phyloP scores from a whole-genome alignment of 2,113 vertebrate genomes.

The Tyto alba region DNA sequence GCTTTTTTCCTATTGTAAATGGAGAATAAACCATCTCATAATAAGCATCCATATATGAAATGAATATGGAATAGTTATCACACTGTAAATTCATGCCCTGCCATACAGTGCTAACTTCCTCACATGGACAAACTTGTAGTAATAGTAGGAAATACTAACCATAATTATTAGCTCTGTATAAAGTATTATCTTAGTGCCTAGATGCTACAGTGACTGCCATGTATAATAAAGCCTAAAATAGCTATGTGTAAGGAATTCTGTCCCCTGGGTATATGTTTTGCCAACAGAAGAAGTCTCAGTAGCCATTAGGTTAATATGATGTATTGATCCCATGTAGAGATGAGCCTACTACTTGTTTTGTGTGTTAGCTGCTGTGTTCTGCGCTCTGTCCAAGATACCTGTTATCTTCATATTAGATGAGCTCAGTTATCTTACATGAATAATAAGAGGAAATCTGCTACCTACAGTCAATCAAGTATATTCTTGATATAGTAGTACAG shows the following conservation, averaged over 20 bases:
- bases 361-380: neutral
- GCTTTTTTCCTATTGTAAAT: neutral
- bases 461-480: neutral
- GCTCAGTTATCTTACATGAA: neutral
- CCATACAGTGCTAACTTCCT: neutral
- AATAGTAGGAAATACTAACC: neutral
- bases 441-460: neutral
- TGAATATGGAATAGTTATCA: neutral
- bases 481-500: neutral
- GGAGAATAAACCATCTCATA: neutral
- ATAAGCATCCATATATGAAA: neutral
- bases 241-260: neutral
- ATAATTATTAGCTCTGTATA: neutral
- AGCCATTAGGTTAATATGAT: neutral
- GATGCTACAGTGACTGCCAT: conserved; percentile 59
- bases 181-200: conserved; percentile 51
- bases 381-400: neutral
- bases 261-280: neutral
- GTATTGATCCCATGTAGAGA: neutral
- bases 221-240: neutral
- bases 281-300: neutral
- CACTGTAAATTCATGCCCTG: neutral
- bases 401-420: neutral
- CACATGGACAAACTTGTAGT: neutral
- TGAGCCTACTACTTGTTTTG: neutral